phyloP scores from a whole-genome alignment of 2,797 vertebrate genomes.

The Sardinella longiceps region DNA sequence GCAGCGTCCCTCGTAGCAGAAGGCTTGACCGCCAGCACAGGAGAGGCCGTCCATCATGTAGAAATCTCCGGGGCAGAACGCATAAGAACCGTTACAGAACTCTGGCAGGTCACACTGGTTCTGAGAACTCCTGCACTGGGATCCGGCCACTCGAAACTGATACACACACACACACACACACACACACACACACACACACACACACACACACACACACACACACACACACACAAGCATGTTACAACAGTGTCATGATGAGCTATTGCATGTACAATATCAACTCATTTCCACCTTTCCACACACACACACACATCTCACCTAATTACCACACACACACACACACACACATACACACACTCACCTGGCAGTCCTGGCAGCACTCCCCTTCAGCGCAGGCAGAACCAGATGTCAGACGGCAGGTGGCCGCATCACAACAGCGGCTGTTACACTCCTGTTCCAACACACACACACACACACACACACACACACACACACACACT shows the following conservation, averaged over 20 bases:
- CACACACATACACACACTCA: slow-evolving; percentile 31
- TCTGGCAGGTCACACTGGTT: slow-evolving; percentile 85
- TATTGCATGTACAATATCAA: no score
- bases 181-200: not conserved
- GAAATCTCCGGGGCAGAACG: slow-evolving; percentile 77
- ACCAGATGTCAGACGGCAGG: slow-evolving; percentile 78
- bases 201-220: no score
- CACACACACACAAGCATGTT: no score
- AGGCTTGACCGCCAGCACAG: slow-evolving; percentile 72
- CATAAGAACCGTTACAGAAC: slow-evolving; percentile 75
- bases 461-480: no score
- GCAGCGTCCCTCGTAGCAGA: slow-evolving; percentile 83
- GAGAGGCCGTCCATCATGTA: slow-evolving; percentile 82
- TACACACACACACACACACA: slow-evolving; percentile 38
- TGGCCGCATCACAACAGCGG: slow-evolving; percentile 83
- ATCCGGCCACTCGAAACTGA: slow-evolving; percentile 80
- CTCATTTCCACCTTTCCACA: no score
- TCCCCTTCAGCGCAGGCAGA: slow-evolving; percentile 77
- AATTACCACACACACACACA: no score
- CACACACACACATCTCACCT: no score
- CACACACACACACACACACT: not conserved
- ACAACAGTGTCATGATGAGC: no score
- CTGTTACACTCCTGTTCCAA: slow-evolving; percentile 86
- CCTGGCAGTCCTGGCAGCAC: slow-evolving; percentile 84
- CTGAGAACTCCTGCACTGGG: slow-evolving; percentile 70